Evolutionary conservation across 2,888 invertebrate genomes (phyloP), one percentile per base, ranked within the genome.

Genomic region (Hirtodrosophila duncani): DNA sequence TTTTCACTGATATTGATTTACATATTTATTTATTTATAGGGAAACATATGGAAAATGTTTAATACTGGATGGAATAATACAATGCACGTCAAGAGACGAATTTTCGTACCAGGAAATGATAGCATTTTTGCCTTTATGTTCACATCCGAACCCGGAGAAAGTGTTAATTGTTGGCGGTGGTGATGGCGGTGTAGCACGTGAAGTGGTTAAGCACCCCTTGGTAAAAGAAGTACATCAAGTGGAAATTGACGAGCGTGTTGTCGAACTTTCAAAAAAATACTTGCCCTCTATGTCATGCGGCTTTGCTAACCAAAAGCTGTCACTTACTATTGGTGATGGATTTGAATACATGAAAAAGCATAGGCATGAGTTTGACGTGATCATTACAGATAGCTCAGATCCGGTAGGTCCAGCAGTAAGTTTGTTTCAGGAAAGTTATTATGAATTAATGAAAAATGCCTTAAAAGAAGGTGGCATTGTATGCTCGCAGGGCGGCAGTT

Each of bases 61-160:
- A 33, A 92, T 98, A 1, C 88, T 99, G 27, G 99, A 99, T 88
- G 98, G 97, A 14, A 95, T 98, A 16, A 97, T 99, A 68, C 99
- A 99, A 84, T 98, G 97, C 81, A 96, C 98, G 0, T 94, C 98
- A 85, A 91, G 91, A 69, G 99, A 99, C 88, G 99, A 99, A 86
- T 98, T 95, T 87, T 92, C 98, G 0, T 99, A 99, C 86, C 99
- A 99, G 88, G 99, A 99, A 88, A 98, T 98, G 98, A 95, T 99
- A 72, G 91, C 97, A 0, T 97, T 97, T 85, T 87, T 99, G 31
- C 97, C 99, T 0, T 87, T 99, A 1, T 96, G 95, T 84, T 92
- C 92, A 65, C 99, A 99, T 87, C 92, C 94, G 3, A 91, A 93
- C 78, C 99, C 99, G 0, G 91, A 94, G 83, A 94, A 92, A 69